These are phyloP conservation scores for Allophyes oxyacanthae DNA, from an alignment of 2,888 invertebrate genomes.

Conservation along the genomic window DNA sequence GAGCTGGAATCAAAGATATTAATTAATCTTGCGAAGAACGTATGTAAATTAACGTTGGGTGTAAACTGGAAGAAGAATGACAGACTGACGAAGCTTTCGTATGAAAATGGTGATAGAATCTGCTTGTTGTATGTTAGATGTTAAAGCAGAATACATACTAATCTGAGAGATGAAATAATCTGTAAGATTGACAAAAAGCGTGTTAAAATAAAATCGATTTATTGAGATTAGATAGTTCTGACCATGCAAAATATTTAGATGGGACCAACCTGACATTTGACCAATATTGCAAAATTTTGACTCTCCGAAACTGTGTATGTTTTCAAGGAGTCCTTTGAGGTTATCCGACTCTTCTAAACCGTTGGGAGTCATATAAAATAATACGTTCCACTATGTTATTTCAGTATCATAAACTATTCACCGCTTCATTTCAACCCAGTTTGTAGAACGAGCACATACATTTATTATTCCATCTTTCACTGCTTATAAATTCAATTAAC, in stretches of 20 bases:
- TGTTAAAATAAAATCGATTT: no score
- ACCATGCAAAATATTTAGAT: no score
- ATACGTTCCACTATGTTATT: no score
- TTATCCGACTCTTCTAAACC: no score
- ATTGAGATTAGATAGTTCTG: no score
- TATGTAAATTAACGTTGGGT: constrained; percentile 1
- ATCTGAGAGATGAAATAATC: no score
- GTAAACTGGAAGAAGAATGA: neutral
- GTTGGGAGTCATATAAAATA: no score
- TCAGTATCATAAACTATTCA: constrained; percentile 12
- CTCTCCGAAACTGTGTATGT: no score
- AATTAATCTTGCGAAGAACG: constrained; percentile 1
- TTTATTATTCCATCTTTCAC: constrained; percentile 31
- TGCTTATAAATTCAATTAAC: constrained; percentile 19
- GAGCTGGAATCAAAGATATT: constrained; percentile 3
- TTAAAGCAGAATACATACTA: neutral
- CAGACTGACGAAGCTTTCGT: neutral
- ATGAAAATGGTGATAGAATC: neutral
- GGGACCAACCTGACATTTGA: no score
- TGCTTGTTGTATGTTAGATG: neutral
- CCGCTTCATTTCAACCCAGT: constrained; percentile 9
- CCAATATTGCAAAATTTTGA: no score
- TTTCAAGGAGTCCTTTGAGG: no score
- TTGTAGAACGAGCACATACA: constrained; percentile 6
- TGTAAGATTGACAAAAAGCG: no score